Conservation (phyloP, 2,888 invertebrate genomes). For the Drosophila suboccidentalis region DNA sequence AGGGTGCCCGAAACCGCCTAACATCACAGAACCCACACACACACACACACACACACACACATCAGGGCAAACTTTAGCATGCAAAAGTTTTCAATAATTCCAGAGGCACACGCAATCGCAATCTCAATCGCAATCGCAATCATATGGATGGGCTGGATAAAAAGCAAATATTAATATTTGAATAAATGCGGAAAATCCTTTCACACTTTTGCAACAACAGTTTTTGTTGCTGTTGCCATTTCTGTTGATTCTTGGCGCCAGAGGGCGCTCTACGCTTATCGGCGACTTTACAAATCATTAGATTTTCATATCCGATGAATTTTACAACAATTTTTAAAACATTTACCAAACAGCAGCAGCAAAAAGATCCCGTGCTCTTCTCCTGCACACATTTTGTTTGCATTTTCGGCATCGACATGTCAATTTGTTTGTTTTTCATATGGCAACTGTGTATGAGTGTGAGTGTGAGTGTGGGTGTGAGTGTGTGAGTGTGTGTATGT, state of each 20-base stretch:
- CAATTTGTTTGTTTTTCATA: constrained; percentile 76
- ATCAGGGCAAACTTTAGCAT: constrained; percentile 45
- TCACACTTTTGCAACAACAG: constrained; percentile 46
- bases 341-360: constrained; percentile 58
- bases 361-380: constrained; percentile 38
- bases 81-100: constrained; percentile 67
- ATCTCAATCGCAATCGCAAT: constrained; percentile 31
- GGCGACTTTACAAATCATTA: constrained; percentile 83
- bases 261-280: constrained; percentile 74
- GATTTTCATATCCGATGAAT: constrained; percentile 84
- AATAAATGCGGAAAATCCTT: constrained; percentile 78
- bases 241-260: constrained; percentile 41
- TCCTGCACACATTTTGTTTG: constrained; percentile 52
- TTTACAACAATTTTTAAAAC: constrained; percentile 74
- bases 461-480: constrained; percentile 1
- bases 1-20: constrained; percentile 25
- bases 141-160: constrained; percentile 44
- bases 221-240: constrained; percentile 24
- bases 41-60: constrained; percentile 23
- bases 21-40: constrained; percentile 12
- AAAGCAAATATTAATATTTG: constrained; percentile 78
- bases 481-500: constrained; percentile 19
- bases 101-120: constrained; percentile 26
- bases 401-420: constrained; percentile 72
- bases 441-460: constrained; percentile 24